phyloP scores from a whole-genome alignment of 23 tunicate genomes.

The Pegea sp. region DNA sequence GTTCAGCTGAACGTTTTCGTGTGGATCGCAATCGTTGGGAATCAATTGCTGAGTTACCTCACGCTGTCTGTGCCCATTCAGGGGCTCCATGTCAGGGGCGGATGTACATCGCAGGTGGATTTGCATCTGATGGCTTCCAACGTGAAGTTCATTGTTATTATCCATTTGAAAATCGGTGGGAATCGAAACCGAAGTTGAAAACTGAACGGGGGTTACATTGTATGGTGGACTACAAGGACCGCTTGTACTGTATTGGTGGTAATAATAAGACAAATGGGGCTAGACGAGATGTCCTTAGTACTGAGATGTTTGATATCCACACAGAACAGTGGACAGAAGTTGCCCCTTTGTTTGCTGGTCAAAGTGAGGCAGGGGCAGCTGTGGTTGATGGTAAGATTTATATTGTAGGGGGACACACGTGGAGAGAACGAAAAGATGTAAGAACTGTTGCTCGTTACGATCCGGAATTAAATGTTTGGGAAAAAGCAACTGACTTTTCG shows the following conservation, averaged over 20 bases:
- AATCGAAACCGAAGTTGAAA: conserved; percentile 74
- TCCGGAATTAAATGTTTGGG: conserved; percentile 86
- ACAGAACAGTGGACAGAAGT: conserved; percentile 99
- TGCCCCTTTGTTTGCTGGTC: conserved; percentile 98
- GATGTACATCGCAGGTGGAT: conserved; percentile 96
- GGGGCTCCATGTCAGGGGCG: conserved; percentile 75
- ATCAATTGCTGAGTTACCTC: conserved; percentile 77
- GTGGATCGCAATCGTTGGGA: conserved; percentile 95
- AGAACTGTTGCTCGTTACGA: conserved; percentile 98
- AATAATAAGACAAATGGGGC: conserved; percentile 91
- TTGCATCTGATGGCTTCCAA: conserved; percentile 97
- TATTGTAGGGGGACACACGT: conserved; percentile 96
- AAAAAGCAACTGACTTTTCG: conserved; percentile 91
- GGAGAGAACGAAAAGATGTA: conserved; percentile 98
- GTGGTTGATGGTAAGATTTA: conserved; percentile 85
- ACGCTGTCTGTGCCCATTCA: conserved; percentile 99
- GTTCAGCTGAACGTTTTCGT: conserved; percentile 71
- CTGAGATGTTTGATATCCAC: conserved; percentile 69
- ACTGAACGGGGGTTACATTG: conserved; percentile 96
- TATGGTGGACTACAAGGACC: conserved; percentile 84
- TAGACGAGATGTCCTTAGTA: conserved; percentile 69
- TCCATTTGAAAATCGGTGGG: conserved; percentile 90
- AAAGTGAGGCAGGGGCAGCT: conserved; percentile 98
- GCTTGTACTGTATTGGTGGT: conserved; percentile 89
- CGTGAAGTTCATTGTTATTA: conserved; percentile 86